These are phyloP conservation scores for Salvelinus alpinus DNA, from an alignment of 2,113 vertebrate species.

Conservation along the genomic window DNA sequence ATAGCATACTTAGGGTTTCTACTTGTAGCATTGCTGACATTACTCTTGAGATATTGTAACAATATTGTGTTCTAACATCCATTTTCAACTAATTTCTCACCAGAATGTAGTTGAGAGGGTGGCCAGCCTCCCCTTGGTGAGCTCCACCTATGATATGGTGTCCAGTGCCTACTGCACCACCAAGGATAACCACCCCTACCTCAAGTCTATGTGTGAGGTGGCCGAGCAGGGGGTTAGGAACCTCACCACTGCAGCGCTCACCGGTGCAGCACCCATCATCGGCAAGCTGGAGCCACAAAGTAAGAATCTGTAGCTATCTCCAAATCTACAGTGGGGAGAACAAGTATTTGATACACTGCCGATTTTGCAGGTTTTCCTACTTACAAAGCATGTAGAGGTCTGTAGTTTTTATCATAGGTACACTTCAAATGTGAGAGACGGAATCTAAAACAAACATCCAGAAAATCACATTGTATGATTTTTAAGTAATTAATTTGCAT, in stretches of 20 bases:
- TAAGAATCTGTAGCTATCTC: conserved; percentile 44
- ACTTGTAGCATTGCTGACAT: too few relatives aligned
- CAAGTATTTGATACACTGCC: too few relatives aligned
- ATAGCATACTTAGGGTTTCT: neutral
- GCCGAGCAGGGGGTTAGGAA: conserved; percentile 78
- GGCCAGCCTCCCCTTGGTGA: conserved; percentile 80
- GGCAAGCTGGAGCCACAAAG: conserved; percentile 85
- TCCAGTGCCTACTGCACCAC: conserved; percentile 74
- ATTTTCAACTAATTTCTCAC: neutral
- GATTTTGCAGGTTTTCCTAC: too few relatives aligned
- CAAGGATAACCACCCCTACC: conserved; percentile 77
- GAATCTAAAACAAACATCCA: too few relatives aligned
- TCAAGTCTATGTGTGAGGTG: conserved; percentile 74
- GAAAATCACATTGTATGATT: too few relatives aligned
- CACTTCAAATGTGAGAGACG: too few relatives aligned
- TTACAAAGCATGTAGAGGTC: too few relatives aligned
- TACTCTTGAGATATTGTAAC: too few relatives aligned
- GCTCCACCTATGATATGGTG: conserved; percentile 79
- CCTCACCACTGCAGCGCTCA: conserved; percentile 68
- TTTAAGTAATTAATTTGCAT: too few relatives aligned
- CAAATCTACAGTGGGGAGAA: too few relatives aligned
- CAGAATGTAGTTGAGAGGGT: conserved; percentile 78
- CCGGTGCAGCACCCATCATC: conserved; percentile 76
- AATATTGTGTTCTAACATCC: neutral
- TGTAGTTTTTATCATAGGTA: too few relatives aligned